Conservation (phyloP, 2,113 vertebrate genomes). For the Salvelinus alpinus region DNA sequence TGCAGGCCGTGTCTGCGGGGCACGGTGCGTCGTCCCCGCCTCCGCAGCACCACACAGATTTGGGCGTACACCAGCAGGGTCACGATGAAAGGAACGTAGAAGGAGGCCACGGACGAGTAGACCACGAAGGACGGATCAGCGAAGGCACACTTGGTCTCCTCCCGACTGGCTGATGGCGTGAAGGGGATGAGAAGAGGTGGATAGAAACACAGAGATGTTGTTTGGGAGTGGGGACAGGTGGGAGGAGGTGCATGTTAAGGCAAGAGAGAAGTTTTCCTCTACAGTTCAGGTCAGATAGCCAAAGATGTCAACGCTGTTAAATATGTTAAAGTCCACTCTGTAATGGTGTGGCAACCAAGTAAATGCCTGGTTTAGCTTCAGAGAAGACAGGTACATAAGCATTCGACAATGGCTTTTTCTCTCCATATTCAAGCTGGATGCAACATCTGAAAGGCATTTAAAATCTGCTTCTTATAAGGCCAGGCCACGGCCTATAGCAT, state of each 20-base stretch:
- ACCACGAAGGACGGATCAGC: constrained; percentile 77
- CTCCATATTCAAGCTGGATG: too few relatives aligned
- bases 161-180: constrained; percentile 51
- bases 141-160: constrained; percentile 71
- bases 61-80: constrained; percentile 77
- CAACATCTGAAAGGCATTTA: too few relatives aligned
- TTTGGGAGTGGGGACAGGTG: constrained; percentile 37
- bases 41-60: constrained; percentile 77
- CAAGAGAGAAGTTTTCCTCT: not conserved
- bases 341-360: too few relatives aligned
- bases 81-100: constrained; percentile 79
- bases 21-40: constrained; percentile 68
- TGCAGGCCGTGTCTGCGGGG: constrained; percentile 49
- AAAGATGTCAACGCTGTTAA: too few relatives aligned
- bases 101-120: constrained; percentile 78
- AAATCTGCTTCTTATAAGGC: too few relatives aligned
- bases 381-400: too few relatives aligned
- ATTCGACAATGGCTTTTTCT: too few relatives aligned
- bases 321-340: too few relatives aligned
- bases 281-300: not conserved
- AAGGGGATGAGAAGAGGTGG: not conserved
- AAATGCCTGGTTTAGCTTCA: too few relatives aligned
- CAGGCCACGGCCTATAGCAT: too few relatives aligned
- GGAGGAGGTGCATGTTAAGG: not conserved
- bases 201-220: not conserved